A percentile compares a stretch with the other conserved stretches of the same genome.
Evolutionary conservation across 2,888 invertebrate genomes (phyloP).

Genomic region (Cepaea hortensis): DNA sequence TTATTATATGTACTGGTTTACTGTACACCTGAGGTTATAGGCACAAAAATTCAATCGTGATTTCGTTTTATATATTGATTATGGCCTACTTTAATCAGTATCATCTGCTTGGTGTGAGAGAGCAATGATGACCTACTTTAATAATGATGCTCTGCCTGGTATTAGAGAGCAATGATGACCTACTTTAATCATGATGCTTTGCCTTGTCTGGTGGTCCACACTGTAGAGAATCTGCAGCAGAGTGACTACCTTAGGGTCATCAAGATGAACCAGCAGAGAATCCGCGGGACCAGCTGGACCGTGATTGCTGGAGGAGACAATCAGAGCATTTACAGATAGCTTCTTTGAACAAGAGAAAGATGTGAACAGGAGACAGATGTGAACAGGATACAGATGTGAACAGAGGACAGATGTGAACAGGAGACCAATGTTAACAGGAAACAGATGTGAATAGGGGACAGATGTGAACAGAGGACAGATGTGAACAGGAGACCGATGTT

Average conservation of each 20-base stretch:
- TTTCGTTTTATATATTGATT: too few species aligned
- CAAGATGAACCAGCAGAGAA: constrained; percentile 50
- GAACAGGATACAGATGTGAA: background rate
- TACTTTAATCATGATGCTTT: constrained; percentile 55
- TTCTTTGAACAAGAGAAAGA: background rate
- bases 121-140: constrained; percentile 52
- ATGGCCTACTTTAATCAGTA: too few species aligned
- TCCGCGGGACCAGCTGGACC: constrained; percentile 49
- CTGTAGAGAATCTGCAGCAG: constrained; percentile 64
- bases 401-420: background rate
- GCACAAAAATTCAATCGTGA: too few species aligned
- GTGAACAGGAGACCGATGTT: background rate
- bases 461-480: background rate
- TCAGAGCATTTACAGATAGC: background rate
- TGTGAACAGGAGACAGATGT: background rate
- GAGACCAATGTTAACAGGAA: background rate
- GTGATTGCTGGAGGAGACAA: background rate
- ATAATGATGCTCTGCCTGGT: constrained; percentile 61
- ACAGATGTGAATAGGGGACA: background rate
- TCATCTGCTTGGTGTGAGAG: too few species aligned
- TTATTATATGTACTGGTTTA: too few species aligned
- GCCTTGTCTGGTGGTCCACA: constrained; percentile 59
- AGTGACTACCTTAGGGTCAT: constrained; percentile 56
- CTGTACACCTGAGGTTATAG: too few species aligned
- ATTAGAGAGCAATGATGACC: too few species aligned